Evolutionary conservation across 2,113 vertebrate genomes (phyloP).

Genomic region (Rattus rattus): DNA sequence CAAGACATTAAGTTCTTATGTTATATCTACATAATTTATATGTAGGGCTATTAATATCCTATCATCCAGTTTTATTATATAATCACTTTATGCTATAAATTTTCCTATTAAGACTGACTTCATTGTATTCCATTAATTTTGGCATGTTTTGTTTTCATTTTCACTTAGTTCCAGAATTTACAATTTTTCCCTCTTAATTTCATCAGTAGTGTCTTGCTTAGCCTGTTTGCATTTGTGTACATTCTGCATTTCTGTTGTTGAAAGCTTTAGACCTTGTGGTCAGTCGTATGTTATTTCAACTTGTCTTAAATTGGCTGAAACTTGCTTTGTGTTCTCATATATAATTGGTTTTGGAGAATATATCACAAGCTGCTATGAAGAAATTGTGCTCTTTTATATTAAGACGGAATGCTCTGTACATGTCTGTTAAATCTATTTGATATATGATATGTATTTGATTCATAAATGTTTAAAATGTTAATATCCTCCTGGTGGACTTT

Average conservation of each 20-base stretch:
- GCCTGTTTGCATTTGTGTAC: neutral
- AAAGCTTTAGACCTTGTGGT: neutral
- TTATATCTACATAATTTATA: neutral
- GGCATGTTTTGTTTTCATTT: neutral
- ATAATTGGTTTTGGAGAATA: neutral
- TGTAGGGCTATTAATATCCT: neutral
- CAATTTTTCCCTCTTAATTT: neutral
- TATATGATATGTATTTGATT: neutral
- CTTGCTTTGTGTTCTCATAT: neutral
- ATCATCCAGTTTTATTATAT: neutral
- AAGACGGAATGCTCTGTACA: neutral
- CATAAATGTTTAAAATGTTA: neutral
- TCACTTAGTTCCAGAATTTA: neutral
- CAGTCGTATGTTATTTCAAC: neutral
- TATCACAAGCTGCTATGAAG: neutral
- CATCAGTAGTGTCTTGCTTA: neutral
- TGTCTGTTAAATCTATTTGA: neutral
- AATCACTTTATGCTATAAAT: neutral
- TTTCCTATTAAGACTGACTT: neutral
- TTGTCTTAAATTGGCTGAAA: neutral
- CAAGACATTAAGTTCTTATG: neutral
- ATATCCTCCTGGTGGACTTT: neutral
- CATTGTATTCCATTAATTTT: neutral
- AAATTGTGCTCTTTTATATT: neutral
- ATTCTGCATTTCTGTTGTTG: neutral